phyloP scores from a whole-genome alignment of 2,888 invertebrate species.

The Tenthredo mesomela region DNA sequence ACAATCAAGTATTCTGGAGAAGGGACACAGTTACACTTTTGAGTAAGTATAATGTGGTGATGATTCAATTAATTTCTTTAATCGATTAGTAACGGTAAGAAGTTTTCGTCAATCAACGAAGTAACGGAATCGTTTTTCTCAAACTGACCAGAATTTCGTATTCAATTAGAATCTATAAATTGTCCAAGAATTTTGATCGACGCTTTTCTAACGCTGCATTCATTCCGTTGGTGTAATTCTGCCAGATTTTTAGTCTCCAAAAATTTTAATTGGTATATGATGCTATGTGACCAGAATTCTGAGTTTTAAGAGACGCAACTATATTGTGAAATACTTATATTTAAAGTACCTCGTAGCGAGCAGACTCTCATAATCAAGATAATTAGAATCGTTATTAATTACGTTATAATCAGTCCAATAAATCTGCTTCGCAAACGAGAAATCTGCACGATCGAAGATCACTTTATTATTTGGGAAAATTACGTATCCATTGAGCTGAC shows the following conservation, averaged over 20 bases:
- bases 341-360: neutral
- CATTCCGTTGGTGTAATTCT: neutral
- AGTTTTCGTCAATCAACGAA: neutral
- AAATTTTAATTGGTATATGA: constrained; percentile 9
- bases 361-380: neutral
- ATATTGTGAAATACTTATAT: neutral
- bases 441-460: neutral
- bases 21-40: neutral
- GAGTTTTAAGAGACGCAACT: neutral
- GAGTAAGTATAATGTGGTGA: neutral
- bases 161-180: neutral
- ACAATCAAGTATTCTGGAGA: neutral
- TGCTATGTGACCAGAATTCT: neutral
- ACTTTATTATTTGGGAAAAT: neutral
- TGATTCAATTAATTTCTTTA: neutral
- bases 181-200: neutral
- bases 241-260: neutral
- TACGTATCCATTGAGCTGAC: too few relatives aligned
- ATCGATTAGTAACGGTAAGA: neutral
- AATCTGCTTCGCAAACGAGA: neutral
- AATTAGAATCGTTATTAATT: constrained; percentile 5
- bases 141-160: neutral
- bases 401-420: neutral
- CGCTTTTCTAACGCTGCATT: neutral
- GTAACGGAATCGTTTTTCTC: neutral